phyloP scores from a whole-genome alignment of 2,888 invertebrate species.

The Cerastis rubricosa region DNA sequence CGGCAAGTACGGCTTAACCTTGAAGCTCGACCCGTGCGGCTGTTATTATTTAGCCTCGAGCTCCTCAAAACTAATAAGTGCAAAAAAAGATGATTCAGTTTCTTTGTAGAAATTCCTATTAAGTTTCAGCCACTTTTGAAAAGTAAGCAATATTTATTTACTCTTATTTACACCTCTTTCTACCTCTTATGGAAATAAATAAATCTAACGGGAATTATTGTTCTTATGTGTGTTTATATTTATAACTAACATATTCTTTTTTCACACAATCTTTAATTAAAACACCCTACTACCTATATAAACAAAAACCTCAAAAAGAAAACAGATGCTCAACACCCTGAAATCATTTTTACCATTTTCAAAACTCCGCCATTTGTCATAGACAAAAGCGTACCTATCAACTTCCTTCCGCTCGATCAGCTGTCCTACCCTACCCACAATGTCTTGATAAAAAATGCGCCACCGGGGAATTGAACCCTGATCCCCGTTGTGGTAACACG shows the following conservation, averaged over 20 bases:
- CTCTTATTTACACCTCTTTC: too few relatives aligned
- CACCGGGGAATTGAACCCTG: conserved; percentile 50
- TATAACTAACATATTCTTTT: background rate
- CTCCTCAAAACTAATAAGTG: too few relatives aligned
- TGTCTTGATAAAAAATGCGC: conserved; percentile 58
- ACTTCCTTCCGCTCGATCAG: conserved; percentile 65
- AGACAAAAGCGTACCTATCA: conserved; percentile 28
- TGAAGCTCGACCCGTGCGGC: too few relatives aligned
- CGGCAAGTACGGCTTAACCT: too few relatives aligned
- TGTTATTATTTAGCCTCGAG: too few relatives aligned
- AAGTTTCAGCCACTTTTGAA: background rate
- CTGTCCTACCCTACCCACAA: conserved; percentile 48
- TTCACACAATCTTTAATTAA: background rate
- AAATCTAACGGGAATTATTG: too few relatives aligned
- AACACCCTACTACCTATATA: background rate
- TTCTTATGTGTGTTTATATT: background rate
- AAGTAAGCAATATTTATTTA: background rate
- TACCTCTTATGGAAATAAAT: background rate
- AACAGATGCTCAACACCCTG: conserved; percentile 15
- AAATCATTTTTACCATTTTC: conserved; percentile 10
- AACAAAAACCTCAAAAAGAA: background rate
- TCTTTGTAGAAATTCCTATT: background rate
- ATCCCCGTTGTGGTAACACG: conserved; percentile 46
- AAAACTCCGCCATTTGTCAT: conserved; percentile 45
- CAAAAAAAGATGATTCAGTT: background rate